phyloP scores from a whole-genome alignment of 92 coral and sea anemone species.

The Isaurus tuberculatus region DNA sequence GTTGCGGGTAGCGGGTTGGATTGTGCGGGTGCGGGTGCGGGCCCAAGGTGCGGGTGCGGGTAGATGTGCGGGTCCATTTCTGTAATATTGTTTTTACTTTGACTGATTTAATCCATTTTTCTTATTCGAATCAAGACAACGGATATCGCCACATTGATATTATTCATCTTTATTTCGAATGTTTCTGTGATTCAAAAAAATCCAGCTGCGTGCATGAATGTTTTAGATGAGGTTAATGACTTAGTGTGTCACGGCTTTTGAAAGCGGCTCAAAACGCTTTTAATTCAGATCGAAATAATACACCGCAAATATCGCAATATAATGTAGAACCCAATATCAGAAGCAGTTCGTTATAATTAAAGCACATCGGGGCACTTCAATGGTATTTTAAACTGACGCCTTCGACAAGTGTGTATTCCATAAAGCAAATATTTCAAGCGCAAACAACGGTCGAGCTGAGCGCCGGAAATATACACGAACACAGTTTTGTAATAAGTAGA shows the following conservation, averaged over 20 bases:
- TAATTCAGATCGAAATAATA: constrained; percentile 28
- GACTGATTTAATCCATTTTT: no score
- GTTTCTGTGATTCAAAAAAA: no score
- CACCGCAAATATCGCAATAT: constrained; percentile 22
- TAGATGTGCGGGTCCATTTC: no score
- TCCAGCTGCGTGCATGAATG: constrained; percentile 27
- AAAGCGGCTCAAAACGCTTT: constrained; percentile 14
- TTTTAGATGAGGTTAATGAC: constrained; percentile 21
- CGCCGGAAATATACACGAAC: background rate
- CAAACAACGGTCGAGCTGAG: constrained; percentile 22
- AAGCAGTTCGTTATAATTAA: constrained; percentile 20
- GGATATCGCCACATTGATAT: no score
- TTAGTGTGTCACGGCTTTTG: constrained; percentile 18
- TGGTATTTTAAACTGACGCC: constrained; percentile 23
- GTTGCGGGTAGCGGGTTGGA: no score
- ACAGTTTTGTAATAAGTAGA: constrained; percentile 16
- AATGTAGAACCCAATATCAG: constrained; percentile 18
- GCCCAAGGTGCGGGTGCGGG: no score
- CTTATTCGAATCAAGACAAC: no score
- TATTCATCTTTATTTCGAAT: no score
- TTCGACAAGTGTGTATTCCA: background rate
- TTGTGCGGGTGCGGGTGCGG: no score
- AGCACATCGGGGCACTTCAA: constrained; percentile 11
- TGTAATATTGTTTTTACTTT: no score
- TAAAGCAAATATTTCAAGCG: constrained; percentile 23